Evolutionary conservation across 2,113 vertebrate species (phyloP).

Genomic region (Henicopernis longicauda): DNA sequence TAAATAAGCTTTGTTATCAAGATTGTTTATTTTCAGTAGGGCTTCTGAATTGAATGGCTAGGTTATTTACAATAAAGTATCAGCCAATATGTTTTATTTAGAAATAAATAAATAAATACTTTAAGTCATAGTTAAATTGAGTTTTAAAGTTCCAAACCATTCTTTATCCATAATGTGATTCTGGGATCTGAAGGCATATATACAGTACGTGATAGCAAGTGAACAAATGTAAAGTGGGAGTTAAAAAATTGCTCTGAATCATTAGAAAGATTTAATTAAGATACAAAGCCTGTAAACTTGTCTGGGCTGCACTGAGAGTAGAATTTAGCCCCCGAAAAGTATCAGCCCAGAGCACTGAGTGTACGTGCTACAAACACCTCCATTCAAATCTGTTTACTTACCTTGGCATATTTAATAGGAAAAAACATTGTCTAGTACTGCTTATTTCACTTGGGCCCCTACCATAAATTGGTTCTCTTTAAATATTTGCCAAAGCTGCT

Average conservation of each 20-base stretch:
- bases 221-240: slow-evolving; percentile 31
- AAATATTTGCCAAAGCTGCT: neutral
- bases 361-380: neutral
- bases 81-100: slow-evolving; percentile 36
- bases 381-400: neutral
- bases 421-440: neutral
- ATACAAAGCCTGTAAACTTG: slow-evolving; percentile 29
- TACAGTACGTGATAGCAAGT: neutral
- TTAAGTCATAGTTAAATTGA: slow-evolving; percentile 54
- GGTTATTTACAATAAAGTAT: slow-evolving; percentile 32
- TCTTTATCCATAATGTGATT: slow-evolving; percentile 46
- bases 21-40: slow-evolving; percentile 30
- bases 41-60: slow-evolving; percentile 10
- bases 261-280: slow-evolving; percentile 65
- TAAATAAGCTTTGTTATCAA: slow-evolving; percentile 68
- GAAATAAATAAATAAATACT: slow-evolving; percentile 50
- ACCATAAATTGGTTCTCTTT: neutral
- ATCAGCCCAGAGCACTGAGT: neutral
- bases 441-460: neutral
- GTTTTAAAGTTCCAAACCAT: slow-evolving; percentile 48
- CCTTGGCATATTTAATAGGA: neutral
- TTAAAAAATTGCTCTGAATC: slow-evolving; percentile 43
- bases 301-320: neutral
- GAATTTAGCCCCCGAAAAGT: neutral
- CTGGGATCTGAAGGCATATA: slow-evolving; percentile 26